Evolutionary conservation across 1,140 invertebrate genomes (phyloP).

Genomic region (Cydia fagiglandana): DNA sequence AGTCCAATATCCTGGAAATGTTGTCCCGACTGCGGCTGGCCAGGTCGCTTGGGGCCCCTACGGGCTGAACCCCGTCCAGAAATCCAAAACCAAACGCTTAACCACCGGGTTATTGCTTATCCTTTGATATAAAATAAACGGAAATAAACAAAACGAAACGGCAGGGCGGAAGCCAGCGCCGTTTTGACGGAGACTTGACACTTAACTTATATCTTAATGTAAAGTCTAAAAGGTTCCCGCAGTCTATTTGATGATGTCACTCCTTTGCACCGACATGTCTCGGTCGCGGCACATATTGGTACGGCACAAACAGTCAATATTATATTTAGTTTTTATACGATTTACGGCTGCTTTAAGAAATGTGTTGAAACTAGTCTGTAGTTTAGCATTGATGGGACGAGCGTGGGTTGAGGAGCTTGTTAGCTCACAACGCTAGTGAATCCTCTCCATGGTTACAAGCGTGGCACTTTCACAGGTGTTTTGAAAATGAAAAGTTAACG

Average conservation of each 20-base stretch:
- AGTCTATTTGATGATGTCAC: slow-evolving; percentile 68
- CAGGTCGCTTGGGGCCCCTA: slow-evolving; percentile 61
- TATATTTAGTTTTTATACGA: slow-evolving; percentile 56
- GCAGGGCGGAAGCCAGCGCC: slow-evolving; percentile 60
- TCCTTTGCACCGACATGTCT: slow-evolving; percentile 84
- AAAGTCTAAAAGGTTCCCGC: slow-evolving; percentile 31
- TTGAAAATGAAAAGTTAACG: slow-evolving; percentile 11
- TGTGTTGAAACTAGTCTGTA: slow-evolving; percentile 92
- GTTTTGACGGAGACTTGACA: slow-evolving; percentile 65
- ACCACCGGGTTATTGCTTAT: slow-evolving; percentile 66
- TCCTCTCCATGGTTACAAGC: slow-evolving; percentile 42
- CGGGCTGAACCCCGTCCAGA: slow-evolving; percentile 53
- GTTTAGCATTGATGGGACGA: slow-evolving; percentile 85
- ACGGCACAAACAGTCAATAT: slow-evolving; percentile 51
- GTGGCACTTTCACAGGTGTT: slow-evolving; percentile 35
- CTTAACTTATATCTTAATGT: slow-evolving; percentile 47
- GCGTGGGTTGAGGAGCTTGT: slow-evolving; percentile 46
- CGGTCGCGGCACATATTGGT: slow-evolving; percentile 86
- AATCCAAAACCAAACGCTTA: slow-evolving; percentile 64
- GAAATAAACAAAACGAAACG: slow-evolving; percentile 76
- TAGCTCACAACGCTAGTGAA: slow-evolving; percentile 52
- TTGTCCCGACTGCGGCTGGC: slow-evolving; percentile 70
- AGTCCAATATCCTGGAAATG: slow-evolving; percentile 77
- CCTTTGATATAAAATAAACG: slow-evolving; percentile 77
- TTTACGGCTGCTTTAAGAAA: slow-evolving; percentile 92